These are phyloP conservation scores for Mormyrus lacerda DNA, from an alignment of 2,113 vertebrate species.

Conservation along the genomic window DNA sequence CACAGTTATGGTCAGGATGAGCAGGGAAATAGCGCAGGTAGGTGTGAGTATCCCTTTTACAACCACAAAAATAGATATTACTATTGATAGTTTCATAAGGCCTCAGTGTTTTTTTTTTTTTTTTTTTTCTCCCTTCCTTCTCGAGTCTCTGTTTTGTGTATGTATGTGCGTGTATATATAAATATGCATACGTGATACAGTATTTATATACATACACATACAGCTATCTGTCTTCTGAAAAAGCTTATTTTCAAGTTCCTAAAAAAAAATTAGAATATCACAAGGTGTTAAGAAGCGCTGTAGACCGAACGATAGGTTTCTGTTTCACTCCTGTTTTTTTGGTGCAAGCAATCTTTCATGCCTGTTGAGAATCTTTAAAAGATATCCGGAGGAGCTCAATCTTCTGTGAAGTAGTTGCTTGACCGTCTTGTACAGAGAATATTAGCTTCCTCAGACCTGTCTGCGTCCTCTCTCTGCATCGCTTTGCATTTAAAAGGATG, in stretches of 20 bases:
- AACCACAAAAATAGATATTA: slow-evolving; percentile 47
- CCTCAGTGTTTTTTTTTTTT: slow-evolving; percentile 36
- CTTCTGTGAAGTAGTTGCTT: slow-evolving; percentile 37
- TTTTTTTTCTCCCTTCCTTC: too few relatives aligned
- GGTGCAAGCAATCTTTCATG: slow-evolving; percentile 20
- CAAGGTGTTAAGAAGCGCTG: slow-evolving; percentile 7
- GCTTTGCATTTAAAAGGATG: slow-evolving; percentile 69
- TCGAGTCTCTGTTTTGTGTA: slow-evolving; percentile 35
- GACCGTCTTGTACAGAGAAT: slow-evolving; percentile 51
- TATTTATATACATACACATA: slow-evolving; percentile 45
- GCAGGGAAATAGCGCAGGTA: slow-evolving; percentile 80
- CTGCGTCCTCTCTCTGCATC: slow-evolving; percentile 50
- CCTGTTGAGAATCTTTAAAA: slow-evolving; percentile 15
- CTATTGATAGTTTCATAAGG: slow-evolving; percentile 46
- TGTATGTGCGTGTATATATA: slow-evolving; percentile 23
- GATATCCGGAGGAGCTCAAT: not conserved
- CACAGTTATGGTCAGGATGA: slow-evolving; percentile 84
- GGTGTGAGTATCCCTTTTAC: slow-evolving; percentile 67
- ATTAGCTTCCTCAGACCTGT: slow-evolving; percentile 36
- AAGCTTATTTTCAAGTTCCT: not conserved
- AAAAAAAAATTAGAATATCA: not conserved
- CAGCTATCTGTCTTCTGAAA: slow-evolving; percentile 31
- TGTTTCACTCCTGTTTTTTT: slow-evolving; percentile 2
- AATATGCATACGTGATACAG: slow-evolving; percentile 48
- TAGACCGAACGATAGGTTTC: not conserved